Evolutionary conservation across 1,140 invertebrate species (phyloP).

Genomic region (Drosophila seguyi): DNA sequence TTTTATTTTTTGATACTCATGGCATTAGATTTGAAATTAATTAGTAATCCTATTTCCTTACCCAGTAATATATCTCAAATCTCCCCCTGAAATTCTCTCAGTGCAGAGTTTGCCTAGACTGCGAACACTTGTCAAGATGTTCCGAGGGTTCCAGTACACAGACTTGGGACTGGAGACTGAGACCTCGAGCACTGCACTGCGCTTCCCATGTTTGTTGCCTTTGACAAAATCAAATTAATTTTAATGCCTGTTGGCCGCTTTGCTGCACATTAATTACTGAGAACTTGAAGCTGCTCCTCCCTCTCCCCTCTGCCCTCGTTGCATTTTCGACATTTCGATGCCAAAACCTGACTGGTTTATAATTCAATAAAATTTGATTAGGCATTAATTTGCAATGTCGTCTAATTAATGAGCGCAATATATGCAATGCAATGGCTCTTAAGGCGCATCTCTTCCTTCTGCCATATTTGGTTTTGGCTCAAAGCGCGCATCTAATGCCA

Average conservation of each 20-base stretch:
- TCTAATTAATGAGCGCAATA: slow-evolving; percentile 77
- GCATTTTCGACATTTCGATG: slow-evolving; percentile 52
- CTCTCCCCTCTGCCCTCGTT: not conserved
- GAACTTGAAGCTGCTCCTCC: slow-evolving; percentile 1
- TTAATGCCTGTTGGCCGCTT: slow-evolving; percentile 46
- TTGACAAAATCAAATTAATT: slow-evolving; percentile 57
- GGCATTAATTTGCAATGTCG: slow-evolving; percentile 79
- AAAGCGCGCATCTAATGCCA: slow-evolving; percentile 63
- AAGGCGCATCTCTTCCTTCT: slow-evolving; percentile 2
- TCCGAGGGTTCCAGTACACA: slow-evolving; percentile 22
- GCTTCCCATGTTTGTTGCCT: slow-evolving; percentile 47
- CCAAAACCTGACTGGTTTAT: slow-evolving; percentile 68
- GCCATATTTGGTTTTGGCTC: slow-evolving; percentile 54
- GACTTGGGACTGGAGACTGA: not conserved
- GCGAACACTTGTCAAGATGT: slow-evolving; percentile 35
- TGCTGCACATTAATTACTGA: slow-evolving; percentile 46
- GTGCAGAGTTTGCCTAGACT: slow-evolving; percentile 13
- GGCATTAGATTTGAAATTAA: not conserved
- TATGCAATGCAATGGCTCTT: slow-evolving; percentile 37
- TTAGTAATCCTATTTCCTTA: no score
- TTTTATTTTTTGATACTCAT: no score
- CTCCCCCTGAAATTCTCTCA: not conserved
- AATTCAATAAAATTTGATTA: slow-evolving; percentile 84
- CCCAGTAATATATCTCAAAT: not conserved
- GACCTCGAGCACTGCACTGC: slow-evolving; percentile 17